Evolutionary conservation across 2,888 invertebrate species (phyloP).

Genomic region (Globia sparganii): DNA sequence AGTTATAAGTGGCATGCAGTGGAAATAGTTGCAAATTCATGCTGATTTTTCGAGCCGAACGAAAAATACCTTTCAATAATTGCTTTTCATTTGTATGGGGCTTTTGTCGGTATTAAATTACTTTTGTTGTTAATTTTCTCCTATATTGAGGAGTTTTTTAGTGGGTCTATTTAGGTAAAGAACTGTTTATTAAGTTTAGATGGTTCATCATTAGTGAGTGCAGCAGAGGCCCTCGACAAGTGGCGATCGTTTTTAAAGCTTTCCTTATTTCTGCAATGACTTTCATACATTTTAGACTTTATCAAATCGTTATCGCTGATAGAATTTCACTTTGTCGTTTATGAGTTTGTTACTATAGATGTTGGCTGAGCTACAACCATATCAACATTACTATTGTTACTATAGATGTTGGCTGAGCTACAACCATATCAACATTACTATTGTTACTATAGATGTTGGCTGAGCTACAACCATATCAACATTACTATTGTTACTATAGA

Average conservation of each 20-base stretch:
- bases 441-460: too few species aligned
- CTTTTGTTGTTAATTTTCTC: conserved; percentile 7
- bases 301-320: too few species aligned
- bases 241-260: not conserved
- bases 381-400: not conserved
- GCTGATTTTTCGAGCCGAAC: conserved; percentile 5
- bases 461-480: too few species aligned
- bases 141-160: conserved; percentile 2
- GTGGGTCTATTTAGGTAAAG: not conserved
- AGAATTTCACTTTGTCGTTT: not conserved
- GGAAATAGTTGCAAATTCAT: conserved; percentile 48
- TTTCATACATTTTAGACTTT: not conserved
- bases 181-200: not conserved
- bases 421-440: not conserved
- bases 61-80: conserved; percentile 19
- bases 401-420: too few species aligned
- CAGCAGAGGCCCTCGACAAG: not conserved
- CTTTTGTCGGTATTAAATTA: conserved; percentile 17
- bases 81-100: conserved; percentile 20
- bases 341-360: not conserved
- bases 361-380: not conserved
- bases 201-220: not conserved
- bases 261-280: not conserved
- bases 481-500: not conserved
- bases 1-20: conserved; percentile 16